A percentile compares a stretch with the other conserved stretches of the same genome.
Evolutionary conservation across 2,113 vertebrate genomes (phyloP).

Genomic region (Phodopus roborovskii): DNA sequence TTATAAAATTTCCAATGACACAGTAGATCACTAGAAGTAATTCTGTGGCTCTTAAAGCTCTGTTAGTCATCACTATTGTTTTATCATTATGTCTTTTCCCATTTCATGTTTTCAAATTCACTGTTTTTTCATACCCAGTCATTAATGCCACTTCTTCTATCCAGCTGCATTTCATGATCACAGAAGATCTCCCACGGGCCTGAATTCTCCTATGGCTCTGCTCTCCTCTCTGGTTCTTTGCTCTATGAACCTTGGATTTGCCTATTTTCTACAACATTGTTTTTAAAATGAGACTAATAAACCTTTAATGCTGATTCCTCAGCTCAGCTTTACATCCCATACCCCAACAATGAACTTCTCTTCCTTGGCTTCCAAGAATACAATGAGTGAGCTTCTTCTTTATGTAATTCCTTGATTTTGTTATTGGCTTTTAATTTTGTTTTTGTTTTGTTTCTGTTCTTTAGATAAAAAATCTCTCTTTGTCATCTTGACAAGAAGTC

Average conservation of each 20-base stretch:
- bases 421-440: background rate
- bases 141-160: no score
- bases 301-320: no score
- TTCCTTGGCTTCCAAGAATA: no score
- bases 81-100: background rate
- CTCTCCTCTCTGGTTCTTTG: background rate
- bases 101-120: background rate
- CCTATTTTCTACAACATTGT: background rate
- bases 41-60: background rate
- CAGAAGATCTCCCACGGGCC: background rate
- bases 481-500: background rate
- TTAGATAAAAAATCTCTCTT: background rate
- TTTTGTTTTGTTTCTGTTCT: constrained; percentile 9
- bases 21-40: background rate
- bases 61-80: background rate
- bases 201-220: no score
- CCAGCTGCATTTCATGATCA: no score
- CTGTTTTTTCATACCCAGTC: no score
- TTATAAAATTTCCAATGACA: no score
- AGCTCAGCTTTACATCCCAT: no score
- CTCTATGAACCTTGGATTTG: background rate
- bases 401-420: background rate
- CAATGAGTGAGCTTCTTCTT: no score
- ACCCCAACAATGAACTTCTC: no score
- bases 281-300: background rate